Base-by-base conservation (phyloP, 1,140 invertebrate species). In the Venturia canescens region DNA sequence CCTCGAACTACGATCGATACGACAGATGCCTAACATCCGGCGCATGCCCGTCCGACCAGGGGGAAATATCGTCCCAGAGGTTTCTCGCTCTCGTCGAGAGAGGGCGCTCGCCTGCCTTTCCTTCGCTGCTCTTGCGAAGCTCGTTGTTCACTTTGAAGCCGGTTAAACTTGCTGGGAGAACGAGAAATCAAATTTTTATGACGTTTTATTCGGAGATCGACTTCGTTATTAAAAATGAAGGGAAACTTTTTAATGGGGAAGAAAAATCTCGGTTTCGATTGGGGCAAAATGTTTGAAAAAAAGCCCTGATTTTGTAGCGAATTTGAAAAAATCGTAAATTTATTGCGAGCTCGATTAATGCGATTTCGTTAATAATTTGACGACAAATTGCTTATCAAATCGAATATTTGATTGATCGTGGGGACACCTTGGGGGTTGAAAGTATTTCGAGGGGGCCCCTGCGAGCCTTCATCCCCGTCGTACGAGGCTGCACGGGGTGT, bases 1-100 rank as follows among this genome's bases (percentile, higher is more conserved):
- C 67, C 63, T 38, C 63, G 21, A 66, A 63, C 60, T 83, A 82
- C 88, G 88, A 91, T 91, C 91, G 91, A 91, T 91, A 91, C 85
- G 86, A 90, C 82, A 91, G 91, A 80, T 91, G 84, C 88, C 91
- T 91, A 84, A 85, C 82, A 70, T 63, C 74, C 82, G 27, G 90
- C 91, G 90, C 90, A 90, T 90, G 88, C 87, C 83, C 87, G 13
- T 69, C 66, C 66, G 27, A 31, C 13, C 66, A 69, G 63, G n/a
- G 48, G 21, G 44, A 50, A 31, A 71, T 13, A 53, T 21, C n/a
- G 29, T 71, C 44, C 26, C 53, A 38, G 29, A 15, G 70, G 82
- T 86, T 91, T 89, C 77, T 60, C 31, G 15, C 18, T 23, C 13
- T 60, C 21, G 3, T 67, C 81, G 85, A n/a, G 57, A 86, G 91